phyloP scores from a whole-genome alignment of 1,140 invertebrate genomes.

The Lordiphosa collinella region DNA sequence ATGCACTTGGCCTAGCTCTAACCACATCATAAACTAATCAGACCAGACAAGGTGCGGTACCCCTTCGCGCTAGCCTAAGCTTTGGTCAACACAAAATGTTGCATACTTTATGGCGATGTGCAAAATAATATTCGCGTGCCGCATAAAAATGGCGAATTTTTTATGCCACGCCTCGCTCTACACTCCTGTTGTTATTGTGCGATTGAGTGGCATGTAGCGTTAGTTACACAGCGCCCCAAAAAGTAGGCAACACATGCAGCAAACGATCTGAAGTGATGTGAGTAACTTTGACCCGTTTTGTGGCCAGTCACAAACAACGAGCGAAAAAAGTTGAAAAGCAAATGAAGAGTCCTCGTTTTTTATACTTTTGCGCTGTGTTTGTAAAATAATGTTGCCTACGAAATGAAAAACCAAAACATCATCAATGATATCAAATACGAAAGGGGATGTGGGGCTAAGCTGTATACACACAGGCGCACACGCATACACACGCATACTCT shows the following conservation, averaged over 20 bases:
- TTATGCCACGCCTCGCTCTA: neutral
- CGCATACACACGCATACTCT: slow-evolving; percentile 7
- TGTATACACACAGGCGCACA: slow-evolving; percentile 1
- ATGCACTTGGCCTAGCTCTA: neutral
- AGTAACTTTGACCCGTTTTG: slow-evolving; percentile 54
- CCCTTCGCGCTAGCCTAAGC: neutral
- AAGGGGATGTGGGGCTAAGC: slow-evolving; percentile 1
- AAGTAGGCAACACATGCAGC: slow-evolving; percentile 19
- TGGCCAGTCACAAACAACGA: slow-evolving; percentile 18
- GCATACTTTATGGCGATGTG: slow-evolving; percentile 41
- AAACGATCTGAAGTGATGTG: slow-evolving; percentile 33
- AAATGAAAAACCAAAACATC: slow-evolving; percentile 44
- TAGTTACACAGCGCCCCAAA: slow-evolving; percentile 41
- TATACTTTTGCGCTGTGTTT: slow-evolving; percentile 23
- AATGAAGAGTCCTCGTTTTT: slow-evolving; percentile 28
- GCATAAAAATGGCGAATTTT: slow-evolving; percentile 26
- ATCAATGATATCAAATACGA: slow-evolving; percentile 33
- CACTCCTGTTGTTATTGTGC: slow-evolving; percentile 22
- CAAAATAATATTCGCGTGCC: slow-evolving; percentile 48
- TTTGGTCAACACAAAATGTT: slow-evolving; percentile 49
- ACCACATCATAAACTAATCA: slow-evolving; percentile 36
- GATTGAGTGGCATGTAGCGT: slow-evolving; percentile 44
- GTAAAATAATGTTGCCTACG: slow-evolving; percentile 38
- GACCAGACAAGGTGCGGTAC: slow-evolving; percentile 13
- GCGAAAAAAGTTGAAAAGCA: slow-evolving; percentile 18